Base-by-base conservation (phyloP, 2,888 invertebrate genomes). In the Coleophora deauratella region DNA sequence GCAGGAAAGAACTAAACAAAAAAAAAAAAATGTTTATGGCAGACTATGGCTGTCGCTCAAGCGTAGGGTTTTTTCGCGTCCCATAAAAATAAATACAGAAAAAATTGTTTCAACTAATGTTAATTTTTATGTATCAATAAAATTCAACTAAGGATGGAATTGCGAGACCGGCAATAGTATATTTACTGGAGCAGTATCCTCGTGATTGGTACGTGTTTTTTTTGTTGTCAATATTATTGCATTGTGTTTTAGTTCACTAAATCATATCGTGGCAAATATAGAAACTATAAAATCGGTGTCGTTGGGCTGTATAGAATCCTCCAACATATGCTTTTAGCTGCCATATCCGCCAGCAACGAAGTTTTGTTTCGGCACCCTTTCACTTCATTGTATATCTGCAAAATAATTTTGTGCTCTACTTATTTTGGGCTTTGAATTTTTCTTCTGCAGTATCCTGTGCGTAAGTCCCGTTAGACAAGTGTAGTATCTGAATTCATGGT, bases 361-460 rank as follows among this genome's bases (percentile, higher is more conserved):
- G 38, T 41, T 42, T 41, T 32, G 41, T 44, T 69, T 74, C 56
- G 66, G 68, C 67, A 76, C 74, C 84, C 84, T 85, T 85, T 85
- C 84, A 85, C 84, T 84, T 85, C 72, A 75, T 73, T 73, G 74
- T 74, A 72, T 72, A n/a, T 21, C 21, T 21, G 21, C 21, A 21
- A 21, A 72, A 62, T 74, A 74, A 72, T 79, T 80, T 78, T 74
- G 79, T 85, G 84, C 81, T 85, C 84, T 76, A 85, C 84, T 82
- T 85, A 80, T 56, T 72, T 55, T 47, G 47, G 58, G 63, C 61
- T 71, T 61, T 40, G 54, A 57, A 59, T 66, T 58, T 35, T 40
- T 27, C 37, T 40, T 40, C 37, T 44, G 35, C 41, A 8, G 38
- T 37, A 14, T 44, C 41, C 41, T 41, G 35, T 35, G 10, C n/a